Evolutionary conservation across 2,888 invertebrate genomes (phyloP), one percentile per base, ranked within the genome.

Genomic region (Eumacrocentrus americanus): DNA sequence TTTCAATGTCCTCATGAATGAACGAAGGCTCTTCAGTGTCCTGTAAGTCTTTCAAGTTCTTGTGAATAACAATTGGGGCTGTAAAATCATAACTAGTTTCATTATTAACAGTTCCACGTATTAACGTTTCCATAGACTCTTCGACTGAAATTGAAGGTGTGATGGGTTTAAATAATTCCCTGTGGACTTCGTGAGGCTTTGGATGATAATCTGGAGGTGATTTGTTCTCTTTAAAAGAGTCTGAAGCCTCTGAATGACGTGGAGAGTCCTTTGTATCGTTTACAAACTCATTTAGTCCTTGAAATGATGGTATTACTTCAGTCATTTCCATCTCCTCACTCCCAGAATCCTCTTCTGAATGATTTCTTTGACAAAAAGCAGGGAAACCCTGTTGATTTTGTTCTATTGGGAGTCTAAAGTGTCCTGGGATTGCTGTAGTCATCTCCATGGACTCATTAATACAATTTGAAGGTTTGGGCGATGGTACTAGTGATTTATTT

Each of bases 1-100:
- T 9, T 6, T 29, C 29, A 48, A 67, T 65, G 9, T 69, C 61
- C 1, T 62, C 62, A 34, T 37, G 58, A 9, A 67, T 25, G 52
- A 71, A 73, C 7, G 71, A 71, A 7, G 74, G 73, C 9, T 70
- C 68, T 48, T 70, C 53, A 44, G 72, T 67, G n/a, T 68, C 62
- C 18, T 69, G 65, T 12, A 74, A 34, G 11, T 67, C 69, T 11
- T 60, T 51, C 0, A 25, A 0, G 9, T 12, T 14, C 22, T 22
- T 9, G 2, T 22, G 14, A 3, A 22, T 1, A 6, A n/a, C 29
- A 9, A 46, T 46, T 12, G 46, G 46, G 2, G 12, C 46, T 7
- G 46, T 46, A 11, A 46, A 23, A 14, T 46, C 12, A 46, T 46
- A 46, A 23, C 22, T 46, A n/a, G 20, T 7, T 3, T 42, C 42